phyloP scores from a whole-genome alignment of 2,888 invertebrate species.

The Eudasyphora cyanicolor region DNA sequence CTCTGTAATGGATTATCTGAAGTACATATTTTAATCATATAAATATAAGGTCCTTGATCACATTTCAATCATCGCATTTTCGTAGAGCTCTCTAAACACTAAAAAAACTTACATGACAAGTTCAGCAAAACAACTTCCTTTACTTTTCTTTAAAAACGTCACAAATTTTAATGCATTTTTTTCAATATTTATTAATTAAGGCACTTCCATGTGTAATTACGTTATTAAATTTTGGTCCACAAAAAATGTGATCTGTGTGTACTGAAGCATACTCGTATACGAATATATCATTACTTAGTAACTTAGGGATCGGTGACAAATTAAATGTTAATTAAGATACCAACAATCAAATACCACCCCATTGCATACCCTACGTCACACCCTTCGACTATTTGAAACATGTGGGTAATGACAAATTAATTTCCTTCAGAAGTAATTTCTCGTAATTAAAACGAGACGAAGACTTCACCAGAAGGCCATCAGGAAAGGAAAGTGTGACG shows the following conservation, averaged over 20 bases:
- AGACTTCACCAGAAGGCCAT: background rate
- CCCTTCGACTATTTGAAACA: background rate
- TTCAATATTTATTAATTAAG: too few relatives aligned
- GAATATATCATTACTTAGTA: conserved; percentile 37
- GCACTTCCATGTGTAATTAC: background rate
- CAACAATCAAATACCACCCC: conserved; percentile 13
- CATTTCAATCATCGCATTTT: too few relatives aligned
- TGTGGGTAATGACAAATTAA: conserved; percentile 16
- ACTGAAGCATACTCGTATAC: too few relatives aligned
- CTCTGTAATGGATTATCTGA: too few relatives aligned
- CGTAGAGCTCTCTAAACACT: too few relatives aligned
- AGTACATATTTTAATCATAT: too few relatives aligned
- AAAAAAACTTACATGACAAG: too few relatives aligned
- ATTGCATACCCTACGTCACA: background rate
- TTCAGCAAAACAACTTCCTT: too few relatives aligned
- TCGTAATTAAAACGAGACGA: conserved; percentile 7
- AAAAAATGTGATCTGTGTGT: background rate
- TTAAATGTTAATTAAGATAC: conserved; percentile 61
- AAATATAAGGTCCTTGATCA: too few relatives aligned
- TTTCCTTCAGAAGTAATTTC: conserved; percentile 2
- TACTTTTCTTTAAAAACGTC: too few relatives aligned
- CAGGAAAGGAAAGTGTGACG: background rate
- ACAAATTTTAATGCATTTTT: too few relatives aligned
- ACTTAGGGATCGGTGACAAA: conserved; percentile 64
- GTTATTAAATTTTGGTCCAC: background rate